Evolutionary conservation across 2,113 vertebrate genomes (phyloP).

Genomic region (Phycodurus eques): DNA sequence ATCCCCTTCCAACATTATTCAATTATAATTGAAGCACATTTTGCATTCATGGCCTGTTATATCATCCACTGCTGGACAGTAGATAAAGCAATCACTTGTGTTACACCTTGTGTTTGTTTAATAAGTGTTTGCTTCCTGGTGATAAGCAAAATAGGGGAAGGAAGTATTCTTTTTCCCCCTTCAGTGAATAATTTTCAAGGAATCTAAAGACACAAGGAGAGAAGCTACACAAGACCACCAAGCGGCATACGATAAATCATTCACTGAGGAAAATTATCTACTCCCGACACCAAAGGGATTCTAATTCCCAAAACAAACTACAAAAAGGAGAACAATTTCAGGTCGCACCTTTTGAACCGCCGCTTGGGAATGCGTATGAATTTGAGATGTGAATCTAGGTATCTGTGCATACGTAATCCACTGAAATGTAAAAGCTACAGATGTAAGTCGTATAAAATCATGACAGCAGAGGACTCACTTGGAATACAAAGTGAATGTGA

Average conservation of each 20-base stretch:
- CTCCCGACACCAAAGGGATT: constrained; percentile 64
- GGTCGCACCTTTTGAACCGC: constrained; percentile 53
- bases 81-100: constrained; percentile 62
- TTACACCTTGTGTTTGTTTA: constrained; percentile 60
- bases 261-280: constrained; percentile 57
- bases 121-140: constrained; percentile 60
- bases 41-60: constrained; percentile 64
- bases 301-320: constrained; percentile 56
- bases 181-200: constrained; percentile 57
- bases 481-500: constrained; percentile 76
- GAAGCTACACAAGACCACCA: constrained; percentile 43
- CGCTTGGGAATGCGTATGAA: constrained; percentile 20
- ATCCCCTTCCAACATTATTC: constrained; percentile 44
- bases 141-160: constrained; percentile 47
- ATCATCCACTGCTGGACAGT: constrained; percentile 59
- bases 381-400: constrained; percentile 54
- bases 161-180: constrained; percentile 8
- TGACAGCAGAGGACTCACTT: constrained; percentile 54
- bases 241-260: constrained; percentile 54
- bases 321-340: constrained; percentile 51
- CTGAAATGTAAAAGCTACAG: constrained; percentile 80
- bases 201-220: constrained; percentile 60
- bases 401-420: constrained; percentile 76
- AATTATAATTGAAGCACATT: constrained; percentile 43
- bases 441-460: constrained; percentile 73